phyloP scores from a whole-genome alignment of 2,113 vertebrate species.

The Plectropomus leopardus region DNA sequence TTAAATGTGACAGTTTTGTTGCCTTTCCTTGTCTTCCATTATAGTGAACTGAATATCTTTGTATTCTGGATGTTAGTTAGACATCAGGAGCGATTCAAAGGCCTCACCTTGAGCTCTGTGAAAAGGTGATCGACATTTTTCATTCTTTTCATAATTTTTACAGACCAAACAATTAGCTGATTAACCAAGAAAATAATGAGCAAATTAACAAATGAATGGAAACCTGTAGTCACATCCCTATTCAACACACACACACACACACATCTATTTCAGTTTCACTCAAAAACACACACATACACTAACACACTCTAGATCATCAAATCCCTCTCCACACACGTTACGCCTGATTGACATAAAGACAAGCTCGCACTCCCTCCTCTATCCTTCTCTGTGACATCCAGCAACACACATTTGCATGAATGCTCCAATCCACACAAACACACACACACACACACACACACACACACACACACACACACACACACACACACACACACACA shows the following conservation, averaged over 20 bases:
- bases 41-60: background rate
- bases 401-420: constrained; percentile 26
- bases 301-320: background rate
- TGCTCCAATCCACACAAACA: background rate
- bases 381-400: constrained; percentile 26
- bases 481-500: constrained; percentile 34
- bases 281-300: background rate
- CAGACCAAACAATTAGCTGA: background rate
- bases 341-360: constrained; percentile 34
- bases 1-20: background rate
- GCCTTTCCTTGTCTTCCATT: background rate
- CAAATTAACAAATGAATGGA: background rate
- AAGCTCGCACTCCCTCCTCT: constrained; percentile 12
- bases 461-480: background rate
- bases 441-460: background rate
- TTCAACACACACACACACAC: background rate
- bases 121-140: too few relatives aligned
- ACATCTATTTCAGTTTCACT: constrained; percentile 4
- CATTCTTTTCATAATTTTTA: background rate
- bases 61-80: background rate
- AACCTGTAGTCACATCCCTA: background rate
- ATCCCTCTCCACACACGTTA: background rate
- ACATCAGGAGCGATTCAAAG: background rate
- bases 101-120: background rate
- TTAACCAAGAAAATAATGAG: background rate